Conservation (phyloP, 64 coral and sea anemone species). For the Hydrozoanthus tunicans region DNA sequence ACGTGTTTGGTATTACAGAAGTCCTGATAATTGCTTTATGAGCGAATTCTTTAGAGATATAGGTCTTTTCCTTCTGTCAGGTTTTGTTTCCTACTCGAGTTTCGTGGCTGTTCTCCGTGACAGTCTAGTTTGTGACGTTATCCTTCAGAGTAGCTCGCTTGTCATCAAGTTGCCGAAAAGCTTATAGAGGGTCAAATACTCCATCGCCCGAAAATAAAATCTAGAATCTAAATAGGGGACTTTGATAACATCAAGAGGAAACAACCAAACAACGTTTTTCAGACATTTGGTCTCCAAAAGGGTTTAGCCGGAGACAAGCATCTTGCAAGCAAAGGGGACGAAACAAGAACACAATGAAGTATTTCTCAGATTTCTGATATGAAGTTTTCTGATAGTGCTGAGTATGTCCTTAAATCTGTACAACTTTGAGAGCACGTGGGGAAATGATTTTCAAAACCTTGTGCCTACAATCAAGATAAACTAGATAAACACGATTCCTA, state of each 20-base stretch:
- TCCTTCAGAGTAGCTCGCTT: constrained; percentile 11
- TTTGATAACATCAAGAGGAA: constrained; percentile 66
- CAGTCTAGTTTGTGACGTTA: constrained; percentile 23
- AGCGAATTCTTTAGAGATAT: constrained; percentile 36
- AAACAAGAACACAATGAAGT: constrained; percentile 8
- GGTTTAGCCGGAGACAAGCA: constrained; percentile 48
- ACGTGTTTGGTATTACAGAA: constrained; percentile 44
- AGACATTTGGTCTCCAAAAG: constrained; percentile 59
- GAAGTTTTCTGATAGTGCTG: background rate
- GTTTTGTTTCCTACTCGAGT: background rate
- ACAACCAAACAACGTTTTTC: constrained; percentile 16
- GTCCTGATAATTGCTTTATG: constrained; percentile 47
- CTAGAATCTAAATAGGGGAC: constrained; percentile 52
- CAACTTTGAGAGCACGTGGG: constrained; percentile 37
- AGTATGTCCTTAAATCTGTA: constrained; percentile 18
- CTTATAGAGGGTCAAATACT: constrained; percentile 35
- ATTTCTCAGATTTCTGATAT: background rate
- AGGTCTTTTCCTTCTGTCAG: constrained; percentile 30
- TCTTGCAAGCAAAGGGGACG: background rate
- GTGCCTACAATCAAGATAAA: constrained; percentile 61
- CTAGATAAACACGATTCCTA: constrained; percentile 55
- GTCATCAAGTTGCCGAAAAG: constrained; percentile 39
- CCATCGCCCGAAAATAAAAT: constrained; percentile 18
- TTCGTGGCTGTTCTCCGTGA: constrained; percentile 16
- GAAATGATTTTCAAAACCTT: constrained; percentile 53